Percentiles rank a stretch among this genome's conserved stretches.
Evolutionary conservation across 2,113 vertebrate species (phyloP).

Genomic region (Ceyx margarethae): DNA sequence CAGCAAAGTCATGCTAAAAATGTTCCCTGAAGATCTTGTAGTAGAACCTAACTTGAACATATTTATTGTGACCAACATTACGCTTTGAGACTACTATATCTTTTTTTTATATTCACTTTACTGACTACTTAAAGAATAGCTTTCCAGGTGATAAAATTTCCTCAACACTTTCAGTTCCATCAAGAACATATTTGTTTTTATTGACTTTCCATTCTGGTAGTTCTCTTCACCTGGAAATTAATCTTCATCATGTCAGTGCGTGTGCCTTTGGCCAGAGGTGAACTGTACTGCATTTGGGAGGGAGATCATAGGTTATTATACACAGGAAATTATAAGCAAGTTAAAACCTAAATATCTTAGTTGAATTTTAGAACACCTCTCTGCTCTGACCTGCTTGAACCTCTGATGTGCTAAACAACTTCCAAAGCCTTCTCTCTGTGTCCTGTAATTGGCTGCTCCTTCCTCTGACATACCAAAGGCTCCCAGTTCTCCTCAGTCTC

Average conservation of each 20-base stretch:
- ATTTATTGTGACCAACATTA: background rate
- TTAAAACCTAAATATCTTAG: background rate
- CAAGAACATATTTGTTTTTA: slow-evolving; percentile 6
- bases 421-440: background rate
- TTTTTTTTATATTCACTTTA: background rate
- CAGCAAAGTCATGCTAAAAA: background rate
- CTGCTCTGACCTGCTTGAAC: background rate
- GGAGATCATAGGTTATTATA: background rate
- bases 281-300: background rate
- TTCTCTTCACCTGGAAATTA: background rate
- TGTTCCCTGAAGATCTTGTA: background rate
- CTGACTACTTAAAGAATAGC: background rate
- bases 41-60: background rate
- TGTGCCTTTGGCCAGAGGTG: background rate
- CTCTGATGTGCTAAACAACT: background rate
- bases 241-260: background rate
- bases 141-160: slow-evolving; percentile 20
- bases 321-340: background rate
- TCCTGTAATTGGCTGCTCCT: background rate
- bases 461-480: background rate
- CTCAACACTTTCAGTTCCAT: background rate
- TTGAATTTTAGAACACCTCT: background rate
- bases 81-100: background rate
- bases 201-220: slow-evolving; percentile 10
- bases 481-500: background rate